Percentiles rank a stretch among this genome's conserved stretches.
phyloP scores from a whole-genome alignment of 1,140 invertebrate genomes.

The Megathymus violae region DNA sequence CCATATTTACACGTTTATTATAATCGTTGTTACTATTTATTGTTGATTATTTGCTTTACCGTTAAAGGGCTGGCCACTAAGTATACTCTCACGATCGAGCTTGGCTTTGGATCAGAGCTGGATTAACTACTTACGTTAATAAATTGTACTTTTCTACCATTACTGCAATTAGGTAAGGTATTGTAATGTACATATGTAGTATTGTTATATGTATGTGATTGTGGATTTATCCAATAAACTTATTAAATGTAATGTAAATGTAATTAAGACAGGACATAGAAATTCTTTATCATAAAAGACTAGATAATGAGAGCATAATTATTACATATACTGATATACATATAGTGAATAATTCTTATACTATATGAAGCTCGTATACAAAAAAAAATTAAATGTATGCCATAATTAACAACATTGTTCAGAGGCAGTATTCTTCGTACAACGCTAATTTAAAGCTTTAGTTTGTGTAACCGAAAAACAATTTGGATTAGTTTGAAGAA shows the following conservation, averaged over 20 bases:
- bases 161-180: slow-evolving; percentile 14
- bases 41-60: slow-evolving; percentile 49
- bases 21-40: slow-evolving; percentile 49
- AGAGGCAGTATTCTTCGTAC: neutral
- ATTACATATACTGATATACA: neutral
- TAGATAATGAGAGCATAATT: no score
- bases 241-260: no score
- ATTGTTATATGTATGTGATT: no score
- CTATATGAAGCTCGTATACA: no score
- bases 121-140: slow-evolving; percentile 31
- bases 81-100: slow-evolving; percentile 32
- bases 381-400: no score
- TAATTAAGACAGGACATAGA: no score
- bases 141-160: slow-evolving; percentile 16
- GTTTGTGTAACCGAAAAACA: neutral
- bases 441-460: neutral
- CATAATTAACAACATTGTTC: no score
- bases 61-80: slow-evolving; percentile 39
- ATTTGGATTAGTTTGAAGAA: neutral
- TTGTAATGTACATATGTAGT: no score
- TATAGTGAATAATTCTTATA: neutral
- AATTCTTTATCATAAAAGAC: no score
- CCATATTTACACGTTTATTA: slow-evolving; percentile 61
- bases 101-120: slow-evolving; percentile 13
- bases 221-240: no score